A percentile compares a stretch with the other conserved stretches of the same genome.
Conservation (phyloP, 2,888 invertebrate species). For the Brachyopa scutellaris region DNA sequence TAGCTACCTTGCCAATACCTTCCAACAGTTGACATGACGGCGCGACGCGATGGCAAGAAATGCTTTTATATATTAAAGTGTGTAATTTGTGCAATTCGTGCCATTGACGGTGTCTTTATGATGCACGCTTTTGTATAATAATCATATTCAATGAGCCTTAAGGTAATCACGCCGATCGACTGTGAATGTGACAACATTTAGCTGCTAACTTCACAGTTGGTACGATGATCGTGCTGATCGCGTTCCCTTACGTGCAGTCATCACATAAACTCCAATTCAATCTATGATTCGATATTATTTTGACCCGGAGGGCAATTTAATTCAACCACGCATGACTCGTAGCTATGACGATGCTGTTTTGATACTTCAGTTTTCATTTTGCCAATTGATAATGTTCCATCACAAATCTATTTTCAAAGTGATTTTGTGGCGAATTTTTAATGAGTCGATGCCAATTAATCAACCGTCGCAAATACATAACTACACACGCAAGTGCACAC, state of each 20-base stretch:
- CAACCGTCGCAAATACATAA: constrained; percentile 17
- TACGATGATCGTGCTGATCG: constrained; percentile 1
- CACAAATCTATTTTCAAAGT: constrained; percentile 18
- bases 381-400: constrained; percentile 30
- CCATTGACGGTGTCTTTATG: constrained; percentile 52
- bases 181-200: constrained; percentile 57
- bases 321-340: constrained; percentile 14
- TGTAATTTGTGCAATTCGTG: constrained; percentile 41
- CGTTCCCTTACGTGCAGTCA: constrained; percentile 12
- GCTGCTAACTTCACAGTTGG: constrained; percentile 17
- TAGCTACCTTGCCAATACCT: neutral
- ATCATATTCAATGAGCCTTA: constrained; percentile 45
- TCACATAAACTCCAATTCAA: neutral
- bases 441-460: constrained; percentile 57
- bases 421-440: constrained; percentile 47
- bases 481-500: neutral
- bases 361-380: constrained; percentile 28
- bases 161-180: constrained; percentile 27
- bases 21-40: neutral
- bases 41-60: too few relatives aligned
- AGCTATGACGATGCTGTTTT: neutral
- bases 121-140: constrained; percentile 56
- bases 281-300: constrained; percentile 13
- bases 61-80: constrained; percentile 1
- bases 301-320: constrained; percentile 32